Percentiles rank a stretch among this genome's conserved stretches.
These are phyloP conservation scores for Vipera ursinii DNA, from an alignment of 2,797 vertebrate genomes.

Conservation along the genomic window DNA sequence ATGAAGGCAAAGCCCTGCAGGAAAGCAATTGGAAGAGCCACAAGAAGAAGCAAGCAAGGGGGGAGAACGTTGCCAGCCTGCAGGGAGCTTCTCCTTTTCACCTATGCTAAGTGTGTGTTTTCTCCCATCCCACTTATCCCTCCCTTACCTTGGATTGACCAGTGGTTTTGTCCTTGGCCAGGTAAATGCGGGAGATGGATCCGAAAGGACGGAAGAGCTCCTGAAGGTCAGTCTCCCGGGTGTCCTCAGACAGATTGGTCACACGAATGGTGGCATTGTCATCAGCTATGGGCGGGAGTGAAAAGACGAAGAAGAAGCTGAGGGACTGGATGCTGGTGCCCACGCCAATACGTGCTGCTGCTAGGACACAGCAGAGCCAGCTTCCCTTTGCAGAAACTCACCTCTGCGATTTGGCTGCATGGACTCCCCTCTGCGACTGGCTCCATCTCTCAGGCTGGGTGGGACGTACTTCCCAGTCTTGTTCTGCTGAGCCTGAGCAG, in stretches of 20 bases:
- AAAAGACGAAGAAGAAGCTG: not conserved
- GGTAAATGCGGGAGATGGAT: conserved; percentile 94
- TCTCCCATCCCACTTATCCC: not conserved
- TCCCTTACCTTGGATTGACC: conserved; percentile 91
- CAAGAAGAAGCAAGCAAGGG: not conserved
- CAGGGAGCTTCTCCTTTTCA: too few species aligned
- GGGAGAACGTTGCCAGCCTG: too few species aligned
- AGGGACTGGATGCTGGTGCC: not conserved
- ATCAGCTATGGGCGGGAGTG: conserved; percentile 74
- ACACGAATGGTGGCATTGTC: conserved; percentile 98
- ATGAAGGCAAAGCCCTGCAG: conserved; percentile 92
- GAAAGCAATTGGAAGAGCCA: not conserved
- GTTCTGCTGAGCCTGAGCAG: conserved; percentile 82
- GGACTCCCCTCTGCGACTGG: conserved; percentile 88
- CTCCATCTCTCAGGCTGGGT: conserved; percentile 88
- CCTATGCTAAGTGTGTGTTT: accelerated
- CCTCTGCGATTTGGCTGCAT: conserved; percentile 97
- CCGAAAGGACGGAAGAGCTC: conserved; percentile 97
- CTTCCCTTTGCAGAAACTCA: conserved; percentile 21
- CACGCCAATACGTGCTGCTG: not conserved
- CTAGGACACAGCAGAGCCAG: not conserved
- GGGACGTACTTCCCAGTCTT: conserved; percentile 96
- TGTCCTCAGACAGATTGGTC: conserved; percentile 97
- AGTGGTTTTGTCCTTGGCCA: conserved; percentile 97
- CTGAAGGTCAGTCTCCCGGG: conserved; percentile 93